Evolutionary conservation across 2,888 invertebrate species (phyloP), one percentile per base, ranked within the genome.

Genomic region (Eupsilia transversa): DNA sequence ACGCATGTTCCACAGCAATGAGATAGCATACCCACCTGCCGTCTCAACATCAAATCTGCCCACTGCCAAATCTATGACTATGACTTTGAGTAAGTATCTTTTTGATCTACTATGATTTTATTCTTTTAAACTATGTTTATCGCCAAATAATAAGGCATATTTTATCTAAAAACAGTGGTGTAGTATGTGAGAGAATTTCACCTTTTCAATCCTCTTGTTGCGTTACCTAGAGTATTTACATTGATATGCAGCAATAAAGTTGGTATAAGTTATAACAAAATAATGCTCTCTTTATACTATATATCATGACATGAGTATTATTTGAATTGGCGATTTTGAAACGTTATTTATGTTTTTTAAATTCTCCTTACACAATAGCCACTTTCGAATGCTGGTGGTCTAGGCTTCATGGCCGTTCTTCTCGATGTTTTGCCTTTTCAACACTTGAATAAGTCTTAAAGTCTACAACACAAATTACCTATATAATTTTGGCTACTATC

Each of bases 1-100:
- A 1, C 89, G 95, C 2, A 93, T 96, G 93, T 96, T 96, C 65
- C 96, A 96, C 80, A 94, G 93, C 80, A 96, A 95, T 84, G 96
- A 96, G 83, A 86, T 94, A 4, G 96, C 94, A 2, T 92, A 91
- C 77, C 95, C 94, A 6, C 74, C 90, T 9, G 73, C 86, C 2
- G 69, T 81, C 20, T 52, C 84, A 0, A 80, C 84, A 6, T 79
- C 86, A 3, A 91, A 87, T 67, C 89, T 89, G 41, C 87, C 92
- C 1, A 74, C 90, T 20, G 86, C 89, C 2, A 91, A 90, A 71
- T 89, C 93, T 27, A 87, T 94, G 85, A 84, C 93, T 23, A 83
- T 94, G 76, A 92, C 94, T 59, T 83, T 95, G 41, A 92, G 96
- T 96, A 89, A 92, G 94, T 90, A 54, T 43, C 0, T 30, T 57